Percentiles rank a stretch among this genome's conserved stretches.
These are phyloP conservation scores for Drosophila lini DNA, from an alignment of 1,140 invertebrate species.

Conservation along the genomic window DNA sequence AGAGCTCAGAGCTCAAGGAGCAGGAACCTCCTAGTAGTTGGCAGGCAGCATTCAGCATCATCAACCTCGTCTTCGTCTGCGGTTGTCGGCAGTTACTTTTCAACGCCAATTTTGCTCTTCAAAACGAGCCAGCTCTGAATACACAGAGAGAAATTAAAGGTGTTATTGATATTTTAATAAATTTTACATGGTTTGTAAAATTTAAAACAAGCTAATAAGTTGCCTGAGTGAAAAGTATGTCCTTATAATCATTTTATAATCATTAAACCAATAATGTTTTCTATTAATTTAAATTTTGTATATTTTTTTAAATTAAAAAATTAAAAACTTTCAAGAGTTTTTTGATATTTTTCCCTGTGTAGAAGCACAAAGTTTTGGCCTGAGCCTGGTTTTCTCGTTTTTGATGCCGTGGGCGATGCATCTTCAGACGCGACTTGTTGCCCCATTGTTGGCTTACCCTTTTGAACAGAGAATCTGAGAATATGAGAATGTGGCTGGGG, in stretches of 20 bases:
- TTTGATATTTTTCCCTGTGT: conserved; percentile 3
- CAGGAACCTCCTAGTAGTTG: conserved; percentile 27
- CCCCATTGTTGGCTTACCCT: conserved; percentile 77
- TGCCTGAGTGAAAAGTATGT: too few species aligned
- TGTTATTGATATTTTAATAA: too few species aligned
- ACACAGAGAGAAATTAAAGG: conserved; percentile 7
- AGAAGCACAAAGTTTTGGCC: conserved; percentile 6
- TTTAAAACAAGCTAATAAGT: too few species aligned
- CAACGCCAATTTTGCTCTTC: conserved; percentile 79
- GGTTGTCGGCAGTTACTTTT: conserved; percentile 75
- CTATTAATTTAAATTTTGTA: too few species aligned
- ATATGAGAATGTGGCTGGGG: conserved; percentile 9
- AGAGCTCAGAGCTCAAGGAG: conserved; percentile 21
- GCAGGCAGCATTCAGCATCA: conserved; percentile 21
- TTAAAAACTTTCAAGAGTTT: too few species aligned
- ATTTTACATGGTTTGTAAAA: too few species aligned
- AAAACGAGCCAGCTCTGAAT: conserved; percentile 47
- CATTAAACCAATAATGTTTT: too few species aligned
- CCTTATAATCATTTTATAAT: too few species aligned
- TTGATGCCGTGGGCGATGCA: conserved; percentile 75
- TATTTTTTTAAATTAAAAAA: too few species aligned
- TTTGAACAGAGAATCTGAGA: conserved; percentile 33
- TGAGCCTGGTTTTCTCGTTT: conserved; percentile 45
- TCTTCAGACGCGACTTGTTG: conserved; percentile 81
- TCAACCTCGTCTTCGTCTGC: conserved; percentile 30